Percentiles rank a stretch among this genome's conserved stretches.
These are phyloP conservation scores for Melanocharis versteri DNA, from an alignment of 2,113 vertebrate species.

Conservation along the genomic window DNA sequence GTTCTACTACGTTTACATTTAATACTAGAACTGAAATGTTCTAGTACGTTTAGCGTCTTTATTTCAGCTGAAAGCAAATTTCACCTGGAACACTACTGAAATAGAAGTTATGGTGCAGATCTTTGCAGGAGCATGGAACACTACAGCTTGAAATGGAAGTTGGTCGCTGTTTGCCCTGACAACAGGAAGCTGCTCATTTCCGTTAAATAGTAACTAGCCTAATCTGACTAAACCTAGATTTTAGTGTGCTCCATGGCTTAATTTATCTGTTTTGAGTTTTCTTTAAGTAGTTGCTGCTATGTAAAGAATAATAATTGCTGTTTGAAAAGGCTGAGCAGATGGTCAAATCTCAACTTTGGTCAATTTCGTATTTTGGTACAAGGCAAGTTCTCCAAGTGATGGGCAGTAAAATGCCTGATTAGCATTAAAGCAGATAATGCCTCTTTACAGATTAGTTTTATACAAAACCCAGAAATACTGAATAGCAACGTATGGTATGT, in stretches of 20 bases:
- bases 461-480: background rate
- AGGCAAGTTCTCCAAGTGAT: background rate
- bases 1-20: background rate
- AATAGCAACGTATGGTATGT: background rate
- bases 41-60: background rate
- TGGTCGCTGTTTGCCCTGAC: background rate
- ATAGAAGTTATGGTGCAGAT: rapidly evolving
- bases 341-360: background rate
- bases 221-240: background rate
- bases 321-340: background rate
- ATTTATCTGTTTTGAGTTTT: background rate
- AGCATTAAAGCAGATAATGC: background rate
- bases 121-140: background rate
- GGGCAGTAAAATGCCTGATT: background rate
- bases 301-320: background rate
- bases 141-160: background rate
- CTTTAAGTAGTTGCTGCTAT: background rate
- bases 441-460: background rate
- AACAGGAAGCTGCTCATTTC: conserved; percentile 29
- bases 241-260: background rate
- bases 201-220: background rate
- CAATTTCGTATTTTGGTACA: background rate
- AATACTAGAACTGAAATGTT: background rate
- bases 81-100: background rate
- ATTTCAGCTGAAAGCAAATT: background rate